Conservation (phyloP, 2,888 invertebrate species). For the Pheosia tremula region DNA sequence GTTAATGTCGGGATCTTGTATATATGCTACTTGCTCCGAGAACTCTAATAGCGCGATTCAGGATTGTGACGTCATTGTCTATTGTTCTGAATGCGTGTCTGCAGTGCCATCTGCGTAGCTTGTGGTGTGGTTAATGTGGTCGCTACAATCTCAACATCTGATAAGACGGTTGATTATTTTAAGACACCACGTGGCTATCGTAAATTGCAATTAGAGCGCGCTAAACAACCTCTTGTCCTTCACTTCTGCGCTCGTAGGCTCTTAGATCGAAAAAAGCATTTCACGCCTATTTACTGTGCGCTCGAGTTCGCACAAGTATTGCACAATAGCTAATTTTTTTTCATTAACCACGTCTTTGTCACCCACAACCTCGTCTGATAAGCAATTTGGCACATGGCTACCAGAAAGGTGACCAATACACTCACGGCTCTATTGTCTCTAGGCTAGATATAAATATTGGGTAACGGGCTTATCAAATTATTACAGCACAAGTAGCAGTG, state of each 20-base stretch:
- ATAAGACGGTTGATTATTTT: neutral
- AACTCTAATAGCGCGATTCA: too few relatives aligned
- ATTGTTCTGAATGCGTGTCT: too few relatives aligned
- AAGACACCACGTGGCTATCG: neutral
- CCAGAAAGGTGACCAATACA: constrained; percentile 66
- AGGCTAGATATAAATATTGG: constrained; percentile 79
- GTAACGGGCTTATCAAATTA: constrained; percentile 75
- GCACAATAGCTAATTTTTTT: constrained; percentile 64
- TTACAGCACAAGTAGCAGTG: constrained; percentile 63
- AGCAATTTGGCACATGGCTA: constrained; percentile 77
- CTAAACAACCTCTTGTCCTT: constrained; percentile 21
- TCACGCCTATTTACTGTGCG: constrained; percentile 62
- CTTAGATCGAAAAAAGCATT: constrained; percentile 52
- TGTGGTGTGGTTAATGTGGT: too few relatives aligned
- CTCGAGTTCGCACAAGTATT: constrained; percentile 55
- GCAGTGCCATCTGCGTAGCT: too few relatives aligned
- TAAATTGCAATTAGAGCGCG: neutral
- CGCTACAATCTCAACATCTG: too few relatives aligned
- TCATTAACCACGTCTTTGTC: constrained; percentile 74
- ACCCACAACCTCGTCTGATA: constrained; percentile 79
- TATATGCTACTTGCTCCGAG: too few relatives aligned
- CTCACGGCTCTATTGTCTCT: constrained; percentile 73
- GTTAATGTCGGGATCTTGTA: too few relatives aligned
- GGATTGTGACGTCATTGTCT: too few relatives aligned
- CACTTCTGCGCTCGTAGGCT: constrained; percentile 35